A percentile compares a stretch with the other conserved stretches of the same genome.
Evolutionary conservation across 2,797 vertebrate species (phyloP).

Genomic region (Crenuchus spilurus): DNA sequence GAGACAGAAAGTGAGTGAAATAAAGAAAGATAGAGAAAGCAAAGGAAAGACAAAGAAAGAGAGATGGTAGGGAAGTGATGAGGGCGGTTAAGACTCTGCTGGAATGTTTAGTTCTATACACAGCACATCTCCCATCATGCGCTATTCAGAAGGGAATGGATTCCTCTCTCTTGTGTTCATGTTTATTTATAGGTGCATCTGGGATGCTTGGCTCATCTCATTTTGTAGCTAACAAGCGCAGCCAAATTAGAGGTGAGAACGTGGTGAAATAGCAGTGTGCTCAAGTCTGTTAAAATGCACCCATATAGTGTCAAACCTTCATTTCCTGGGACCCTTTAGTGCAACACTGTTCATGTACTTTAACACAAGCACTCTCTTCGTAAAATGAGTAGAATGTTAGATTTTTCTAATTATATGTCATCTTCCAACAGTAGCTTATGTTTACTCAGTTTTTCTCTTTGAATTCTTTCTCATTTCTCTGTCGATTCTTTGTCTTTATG

Average conservation of each 20-base stretch:
- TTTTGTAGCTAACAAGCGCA: conserved; percentile 69
- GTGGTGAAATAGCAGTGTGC: conserved; percentile 61
- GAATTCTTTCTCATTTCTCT: no score
- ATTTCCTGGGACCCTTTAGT: conserved; percentile 33
- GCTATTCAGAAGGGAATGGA: conserved; percentile 65
- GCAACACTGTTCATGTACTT: not conserved
- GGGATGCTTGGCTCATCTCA: conserved; percentile 64
- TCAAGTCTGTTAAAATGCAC: conserved; percentile 60
- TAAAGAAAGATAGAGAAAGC: conserved; percentile 42
- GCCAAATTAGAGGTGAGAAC: conserved; percentile 73
- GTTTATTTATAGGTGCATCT: conserved; percentile 74
- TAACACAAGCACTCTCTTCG: not conserved
- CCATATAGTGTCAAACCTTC: conserved; percentile 33
- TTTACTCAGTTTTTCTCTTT: no score
- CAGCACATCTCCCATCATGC: conserved; percentile 64
- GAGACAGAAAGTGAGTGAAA: not conserved
- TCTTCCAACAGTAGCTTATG: no score
- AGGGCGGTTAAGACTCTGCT: not conserved
- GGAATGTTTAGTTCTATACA: conserved; percentile 39
- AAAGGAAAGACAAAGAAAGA: conserved; percentile 40
- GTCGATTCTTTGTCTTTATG: no score
- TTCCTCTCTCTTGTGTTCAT: conserved; percentile 62
- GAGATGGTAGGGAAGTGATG: not conserved
- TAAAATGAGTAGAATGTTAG: conserved; percentile 22
- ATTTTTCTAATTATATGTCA: conserved; percentile 25